These are phyloP conservation scores for Omphaloscelis lunosa DNA, from an alignment of 2,888 invertebrate species.

Conservation along the genomic window DNA sequence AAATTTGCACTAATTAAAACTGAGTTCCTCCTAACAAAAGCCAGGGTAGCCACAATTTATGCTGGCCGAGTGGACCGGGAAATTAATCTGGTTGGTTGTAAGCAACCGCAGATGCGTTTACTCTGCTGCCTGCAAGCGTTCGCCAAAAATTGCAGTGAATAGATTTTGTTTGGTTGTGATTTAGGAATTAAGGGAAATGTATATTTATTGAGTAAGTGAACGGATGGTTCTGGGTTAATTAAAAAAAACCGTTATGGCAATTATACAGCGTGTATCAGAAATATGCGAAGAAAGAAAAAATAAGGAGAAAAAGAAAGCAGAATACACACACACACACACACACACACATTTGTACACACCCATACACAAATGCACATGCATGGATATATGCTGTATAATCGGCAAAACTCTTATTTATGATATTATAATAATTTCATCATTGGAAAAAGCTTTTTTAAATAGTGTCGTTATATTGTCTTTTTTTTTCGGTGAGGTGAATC, in stretches of 20 bases:
- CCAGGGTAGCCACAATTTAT: slow-evolving; percentile 74
- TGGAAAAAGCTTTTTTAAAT: neutral
- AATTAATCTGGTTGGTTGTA: slow-evolving; percentile 75
- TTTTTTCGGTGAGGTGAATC: too few relatives aligned
- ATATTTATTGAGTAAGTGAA: neutral
- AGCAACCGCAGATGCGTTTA: slow-evolving; percentile 66
- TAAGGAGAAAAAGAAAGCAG: too few relatives aligned
- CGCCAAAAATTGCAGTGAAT: slow-evolving; percentile 43
- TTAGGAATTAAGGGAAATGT: slow-evolving; percentile 19
- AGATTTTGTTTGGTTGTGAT: slow-evolving; percentile 1
- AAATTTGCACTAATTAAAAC: slow-evolving; percentile 76
- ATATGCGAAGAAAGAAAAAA: too few relatives aligned
- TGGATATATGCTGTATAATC: too few relatives aligned
- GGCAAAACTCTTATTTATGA: too few relatives aligned
- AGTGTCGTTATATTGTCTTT: too few relatives aligned
- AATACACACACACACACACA: too few relatives aligned
- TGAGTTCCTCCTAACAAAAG: slow-evolving; percentile 68
- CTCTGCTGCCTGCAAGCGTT: slow-evolving; percentile 22
- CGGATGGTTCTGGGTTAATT: too few relatives aligned
- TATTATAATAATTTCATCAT: neutral
- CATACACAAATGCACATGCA: too few relatives aligned
- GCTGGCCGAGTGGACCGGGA: slow-evolving; percentile 71
- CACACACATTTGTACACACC: too few relatives aligned
- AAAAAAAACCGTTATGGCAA: too few relatives aligned
- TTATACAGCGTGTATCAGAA: too few relatives aligned